Base-by-base conservation (phyloP, 2,797 vertebrate genomes). In the Craterocephalus amniculus region DNA sequence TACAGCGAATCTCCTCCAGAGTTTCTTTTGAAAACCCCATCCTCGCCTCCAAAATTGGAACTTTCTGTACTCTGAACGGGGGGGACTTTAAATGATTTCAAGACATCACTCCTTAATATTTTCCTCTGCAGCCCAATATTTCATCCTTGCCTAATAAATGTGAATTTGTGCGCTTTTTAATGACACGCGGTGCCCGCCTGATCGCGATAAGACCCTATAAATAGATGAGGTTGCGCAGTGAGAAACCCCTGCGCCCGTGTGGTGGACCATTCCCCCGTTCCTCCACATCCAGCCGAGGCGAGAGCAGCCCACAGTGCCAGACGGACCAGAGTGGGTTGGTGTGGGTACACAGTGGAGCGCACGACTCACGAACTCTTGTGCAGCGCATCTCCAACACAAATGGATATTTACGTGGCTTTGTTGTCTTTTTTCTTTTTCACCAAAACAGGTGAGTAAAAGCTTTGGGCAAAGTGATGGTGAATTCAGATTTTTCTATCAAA, bases 401-500 rank as follows among this genome's bases (percentile, higher is more conserved):
- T 95, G 94, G 93, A 94, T 93, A 85, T 94, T 89, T 88, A 87
- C 86, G 87, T 90, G 83, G 78, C 83, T 80, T 86, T 94, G 72
- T 78, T 92, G 20, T 80, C 80, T 22, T 43, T 92, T 69, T 77
- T 92, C 68, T 81, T 93, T 70, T 84, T 90, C 49, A 78, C 87
- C 79, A 85, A 85, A 87, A 78, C 93, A 91, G 91, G 94, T 94
- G 68, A 84, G 92, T 49, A 18, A 11, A n/a, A 52, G 11, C 5
- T 9, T 38, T 0, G 16, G 34, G 1, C 16, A 13, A 29, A 18
- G 2, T 31, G 2, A 11, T 4, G 12, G 0, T 27, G 32, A 0
- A 8, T 16, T 57, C 38, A 36, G 11, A 13, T 65, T 69, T 61
- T 55, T 26, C 9, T 24, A 16, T 51, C 57, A 11, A 31, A 31